Percentiles rank a stretch among this genome's conserved stretches.
These are phyloP conservation scores for Squalus acanthias DNA, from an alignment of 2,797 vertebrate genomes.

Conservation along the genomic window DNA sequence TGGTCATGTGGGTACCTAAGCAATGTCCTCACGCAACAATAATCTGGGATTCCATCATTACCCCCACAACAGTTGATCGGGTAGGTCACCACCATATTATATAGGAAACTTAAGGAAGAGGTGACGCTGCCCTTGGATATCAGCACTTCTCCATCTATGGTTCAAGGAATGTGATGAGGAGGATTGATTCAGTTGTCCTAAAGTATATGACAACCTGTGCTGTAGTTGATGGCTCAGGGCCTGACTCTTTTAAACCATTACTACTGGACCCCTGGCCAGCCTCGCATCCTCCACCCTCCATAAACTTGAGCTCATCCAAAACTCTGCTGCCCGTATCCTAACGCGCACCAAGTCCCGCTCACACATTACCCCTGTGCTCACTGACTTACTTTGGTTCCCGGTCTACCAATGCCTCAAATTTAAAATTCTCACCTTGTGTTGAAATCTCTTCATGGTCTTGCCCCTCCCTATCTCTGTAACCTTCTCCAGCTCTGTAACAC, in stretches of 20 bases:
- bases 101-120: not conserved
- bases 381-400: not conserved
- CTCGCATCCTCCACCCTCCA: not conserved
- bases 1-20: not conserved
- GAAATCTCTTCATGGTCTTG: too few relatives aligned
- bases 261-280: not conserved
- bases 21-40: not conserved
- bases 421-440: too few relatives aligned
- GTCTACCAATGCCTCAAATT: too few relatives aligned
- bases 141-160: not conserved
- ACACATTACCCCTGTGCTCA: not conserved
- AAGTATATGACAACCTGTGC: not conserved
- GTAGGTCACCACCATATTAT: not conserved
- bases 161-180: not conserved
- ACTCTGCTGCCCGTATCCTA: not conserved
- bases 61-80: not conserved
- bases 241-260: not conserved
- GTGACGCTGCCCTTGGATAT: not conserved
- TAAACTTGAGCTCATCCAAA: not conserved
- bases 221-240: not conserved
- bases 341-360: not conserved
- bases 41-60: not conserved
- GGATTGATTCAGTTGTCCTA: not conserved
- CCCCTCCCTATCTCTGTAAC: too few relatives aligned
- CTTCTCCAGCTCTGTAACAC: too few relatives aligned